Evolutionary conservation across 2,797 vertebrate genomes (phyloP).

Genomic region (Arctocebus calabarensis): DNA sequence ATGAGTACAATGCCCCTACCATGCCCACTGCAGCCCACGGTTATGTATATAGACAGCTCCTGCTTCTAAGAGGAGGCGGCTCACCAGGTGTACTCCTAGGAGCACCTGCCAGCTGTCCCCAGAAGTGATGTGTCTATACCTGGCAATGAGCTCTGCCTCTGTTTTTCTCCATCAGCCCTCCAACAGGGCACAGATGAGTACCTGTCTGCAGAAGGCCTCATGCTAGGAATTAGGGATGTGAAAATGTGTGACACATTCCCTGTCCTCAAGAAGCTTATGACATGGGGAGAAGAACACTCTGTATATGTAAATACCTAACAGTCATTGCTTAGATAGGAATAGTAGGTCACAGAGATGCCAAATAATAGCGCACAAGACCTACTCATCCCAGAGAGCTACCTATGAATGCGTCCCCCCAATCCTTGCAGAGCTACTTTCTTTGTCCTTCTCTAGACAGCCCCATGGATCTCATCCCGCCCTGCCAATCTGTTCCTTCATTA

Average conservation of each 20-base stretch:
- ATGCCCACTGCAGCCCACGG: neutral
- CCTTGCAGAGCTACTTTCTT: neutral
- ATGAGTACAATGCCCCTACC: neutral
- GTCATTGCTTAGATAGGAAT: neutral
- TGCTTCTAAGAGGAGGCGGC: neutral
- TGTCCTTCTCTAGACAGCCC: neutral
- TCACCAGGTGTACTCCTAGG: neutral
- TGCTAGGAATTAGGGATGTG: neutral
- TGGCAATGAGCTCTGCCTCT: neutral
- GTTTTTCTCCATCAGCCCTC: neutral
- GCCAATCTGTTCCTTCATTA: neutral
- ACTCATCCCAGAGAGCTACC: neutral
- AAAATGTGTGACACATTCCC: neutral
- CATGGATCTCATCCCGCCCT: neutral
- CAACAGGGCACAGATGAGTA: neutral
- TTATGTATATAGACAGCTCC: too few species aligned
- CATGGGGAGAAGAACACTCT: neutral
- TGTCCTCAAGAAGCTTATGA: neutral
- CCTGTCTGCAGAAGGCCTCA: neutral
- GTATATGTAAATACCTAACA: neutral
- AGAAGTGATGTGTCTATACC: neutral
- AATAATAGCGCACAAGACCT: neutral
- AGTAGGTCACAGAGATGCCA: neutral
- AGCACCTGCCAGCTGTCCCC: neutral
- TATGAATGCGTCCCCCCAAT: neutral